These are phyloP conservation scores for Papilio glaucus DNA, from an alignment of 1,140 invertebrate genomes.

Conservation along the genomic window DNA sequence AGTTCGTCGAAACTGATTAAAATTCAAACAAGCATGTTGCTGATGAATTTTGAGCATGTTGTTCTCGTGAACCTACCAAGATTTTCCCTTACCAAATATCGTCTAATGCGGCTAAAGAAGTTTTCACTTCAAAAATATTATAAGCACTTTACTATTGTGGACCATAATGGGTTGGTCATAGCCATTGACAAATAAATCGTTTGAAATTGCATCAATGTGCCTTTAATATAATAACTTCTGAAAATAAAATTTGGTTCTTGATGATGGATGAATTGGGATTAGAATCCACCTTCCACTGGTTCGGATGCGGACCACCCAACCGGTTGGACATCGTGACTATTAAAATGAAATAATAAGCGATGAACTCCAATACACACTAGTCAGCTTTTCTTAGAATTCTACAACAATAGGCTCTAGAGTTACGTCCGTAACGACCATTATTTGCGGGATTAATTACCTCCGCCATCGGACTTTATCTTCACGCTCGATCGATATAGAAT, in stretches of 20 bases:
- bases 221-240: background rate
- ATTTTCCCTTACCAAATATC: no score
- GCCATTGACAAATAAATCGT: no score
- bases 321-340: slow-evolving; percentile 15
- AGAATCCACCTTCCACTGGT: background rate
- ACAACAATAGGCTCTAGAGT: slow-evolving; percentile 56
- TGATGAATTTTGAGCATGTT: no score
- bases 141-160: no score
- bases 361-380: slow-evolving; percentile 44
- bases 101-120: no score
- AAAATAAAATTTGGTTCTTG: background rate
- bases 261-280: background rate
- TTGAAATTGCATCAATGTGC: background rate
- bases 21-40: no score
- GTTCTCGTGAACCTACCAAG: no score
- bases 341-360: slow-evolving; percentile 38
- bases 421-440: slow-evolving; percentile 67
- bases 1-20: no score
- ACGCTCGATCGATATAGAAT: slow-evolving; percentile 71
- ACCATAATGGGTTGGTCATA: no score
- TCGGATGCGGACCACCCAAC: slow-evolving; percentile 4
- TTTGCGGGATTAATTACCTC: slow-evolving; percentile 79
- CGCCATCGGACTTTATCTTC: slow-evolving; percentile 61
- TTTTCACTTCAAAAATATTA: no score
- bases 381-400: slow-evolving; percentile 46